Evolutionary conservation across 2,888 invertebrate genomes (phyloP), one percentile per base, ranked within the genome.

Genomic region (Tyria jacobaeae): DNA sequence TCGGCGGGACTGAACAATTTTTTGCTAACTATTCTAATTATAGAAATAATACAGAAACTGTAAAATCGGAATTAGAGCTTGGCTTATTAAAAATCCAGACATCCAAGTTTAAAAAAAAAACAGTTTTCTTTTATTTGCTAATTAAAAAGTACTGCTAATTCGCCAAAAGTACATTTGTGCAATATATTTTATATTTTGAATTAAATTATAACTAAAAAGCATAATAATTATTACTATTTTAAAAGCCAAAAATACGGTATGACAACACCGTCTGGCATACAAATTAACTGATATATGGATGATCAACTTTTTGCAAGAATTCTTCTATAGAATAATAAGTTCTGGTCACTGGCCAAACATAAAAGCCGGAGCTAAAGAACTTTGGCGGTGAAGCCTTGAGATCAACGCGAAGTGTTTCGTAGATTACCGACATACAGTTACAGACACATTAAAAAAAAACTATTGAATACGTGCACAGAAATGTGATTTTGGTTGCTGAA

Each of bases 301-400:
- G 21, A 10, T 21, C 3, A 12, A 44, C 44, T 55, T 55, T 31
- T 55, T 31, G 55, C 55, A 31, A 44, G 55, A 31, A 44, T 6
- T 9, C 37, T n/a, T 27, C 25, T 27, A 41, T 39, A 54, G 39
- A 41, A 27, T 54, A 54, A 41, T 39, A 39, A 27, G 39, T 54
- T 41, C 39, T 41, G 53, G 25, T 54, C 27, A 54, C n/a, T 54
- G 39, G 39, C 12, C 27, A 54, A 39, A 27, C 39, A 54, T 54
- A 54, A 54, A 44, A 54, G 39, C n/a, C 21, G 25, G 35, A 6
- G 39, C 9, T 15, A 39, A 39, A 35, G 9, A 17, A 51, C 24
- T 51, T 34, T 24, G 15, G 51, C 21, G 7, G 24, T 9, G 3
- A 15, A 35, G 15, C 35, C 51, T 35, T 53, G 25, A 53, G 39